Evolutionary conservation across 2,797 vertebrate species (phyloP).

Genomic region (Pipistrellus nathusii): DNA sequence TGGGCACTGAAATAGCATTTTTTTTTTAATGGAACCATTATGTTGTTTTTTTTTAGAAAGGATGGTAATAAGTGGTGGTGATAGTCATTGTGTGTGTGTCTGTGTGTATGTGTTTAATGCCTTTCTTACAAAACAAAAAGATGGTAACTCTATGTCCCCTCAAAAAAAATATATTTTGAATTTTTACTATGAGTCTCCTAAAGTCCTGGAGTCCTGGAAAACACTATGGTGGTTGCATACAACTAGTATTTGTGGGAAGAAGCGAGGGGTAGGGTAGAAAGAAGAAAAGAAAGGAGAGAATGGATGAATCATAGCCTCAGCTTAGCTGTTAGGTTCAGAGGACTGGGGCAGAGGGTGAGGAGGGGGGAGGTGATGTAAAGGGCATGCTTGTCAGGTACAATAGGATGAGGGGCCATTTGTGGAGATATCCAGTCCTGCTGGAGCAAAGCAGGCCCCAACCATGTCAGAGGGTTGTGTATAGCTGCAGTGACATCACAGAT

Average conservation of each 20-base stretch:
- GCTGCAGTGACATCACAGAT: neutral
- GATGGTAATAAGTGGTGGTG: neutral
- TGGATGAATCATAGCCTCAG: neutral
- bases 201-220: neutral
- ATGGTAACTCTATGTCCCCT: neutral
- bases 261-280: neutral
- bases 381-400: neutral
- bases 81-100: neutral
- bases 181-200: conserved; percentile 27
- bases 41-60: conserved; percentile 61
- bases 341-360: accelerated
- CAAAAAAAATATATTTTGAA: neutral
- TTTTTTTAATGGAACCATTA: conserved; percentile 16
- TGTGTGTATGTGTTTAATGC: neutral
- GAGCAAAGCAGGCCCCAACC: neutral
- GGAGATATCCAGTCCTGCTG: neutral
- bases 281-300: neutral
- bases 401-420: neutral
- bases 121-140: conserved; percentile 35
- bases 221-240: neutral
- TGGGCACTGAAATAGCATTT: conserved; percentile 58
- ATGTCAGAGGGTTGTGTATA: accelerated
- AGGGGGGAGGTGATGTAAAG: neutral
- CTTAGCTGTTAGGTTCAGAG: neutral
- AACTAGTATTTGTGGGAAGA: neutral